Evolutionary conservation across 2,113 vertebrate species (phyloP), one percentile per base, ranked within the genome.

Genomic region (Xenopus borealis): DNA sequence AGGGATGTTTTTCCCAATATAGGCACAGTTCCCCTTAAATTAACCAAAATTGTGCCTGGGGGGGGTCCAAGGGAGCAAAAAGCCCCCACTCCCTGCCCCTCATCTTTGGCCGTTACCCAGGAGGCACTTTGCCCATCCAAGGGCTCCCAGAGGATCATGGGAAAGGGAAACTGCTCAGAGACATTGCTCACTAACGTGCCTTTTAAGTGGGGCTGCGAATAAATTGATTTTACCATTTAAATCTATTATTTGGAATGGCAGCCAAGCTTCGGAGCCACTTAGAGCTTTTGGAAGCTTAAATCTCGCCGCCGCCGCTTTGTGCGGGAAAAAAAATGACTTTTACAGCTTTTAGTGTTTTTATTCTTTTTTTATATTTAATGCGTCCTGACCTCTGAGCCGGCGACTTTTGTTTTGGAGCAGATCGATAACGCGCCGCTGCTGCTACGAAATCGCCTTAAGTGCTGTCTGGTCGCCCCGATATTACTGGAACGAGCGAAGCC

Each of bases 391-490:
- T 84, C 81, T 1, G 0, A 58, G 79, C 78, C 81, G 79, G 83
- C 55, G 80, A 73, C 88, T 88, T 88, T 89, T 87, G 91, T 93
- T 93, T 91, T 90, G 89, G 90, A 85, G 85, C 72, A 78, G 92
- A 95, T 96, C 94, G 84, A 94, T 95, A 93, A 85, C 88, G 89
- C 80, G 65, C 75, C 84, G 92, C 92, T 91, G 93, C 91, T 89
- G 89, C 89, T 7, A 4, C 7, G 84, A 91, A 92, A 93, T 90
- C 92, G 93, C 94, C 93, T 94, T 94, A 94, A 95, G 94, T 89
- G 92, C 92, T 82, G 89, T 90, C 88, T 87, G 89, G 94, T 92
- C 94, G 93, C 87, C 93, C 93, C n/a, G 92, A 89, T 93, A 86
- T 55, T 55, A 2, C 52, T 7, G 50, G 6, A 53, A 14, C 4